A percentile compares a stretch with the other conserved stretches of the same genome.
These are phyloP conservation scores for Drosophila lowei DNA, from an alignment of 1,140 invertebrate species.

Conservation along the genomic window DNA sequence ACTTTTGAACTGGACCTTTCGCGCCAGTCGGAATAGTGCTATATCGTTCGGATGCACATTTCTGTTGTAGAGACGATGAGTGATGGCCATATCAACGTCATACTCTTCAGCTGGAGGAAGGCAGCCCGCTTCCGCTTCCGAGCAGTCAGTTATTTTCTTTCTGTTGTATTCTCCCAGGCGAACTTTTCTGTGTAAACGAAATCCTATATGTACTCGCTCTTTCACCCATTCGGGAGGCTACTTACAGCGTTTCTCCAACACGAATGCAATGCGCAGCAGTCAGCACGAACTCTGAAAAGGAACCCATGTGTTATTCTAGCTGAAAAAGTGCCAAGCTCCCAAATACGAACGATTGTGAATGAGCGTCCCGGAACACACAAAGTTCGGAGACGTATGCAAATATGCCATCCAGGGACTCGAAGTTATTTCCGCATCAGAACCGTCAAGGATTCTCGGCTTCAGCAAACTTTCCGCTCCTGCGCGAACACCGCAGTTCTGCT, in stretches of 20 bases:
- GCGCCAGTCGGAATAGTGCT: conserved; percentile 1
- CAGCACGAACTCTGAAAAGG: conserved; percentile 3
- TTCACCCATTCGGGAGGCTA: no score
- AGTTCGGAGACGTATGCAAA: not conserved
- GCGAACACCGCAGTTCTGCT: no score
- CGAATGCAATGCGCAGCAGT: conserved; percentile 7
- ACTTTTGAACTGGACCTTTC: conserved; percentile 11
- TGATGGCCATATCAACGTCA: not conserved
- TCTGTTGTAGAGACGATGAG: not conserved
- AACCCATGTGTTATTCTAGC: no score
- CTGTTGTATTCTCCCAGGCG: conserved; percentile 11
- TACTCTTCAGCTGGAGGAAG: conserved; percentile 6
- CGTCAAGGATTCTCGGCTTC: not conserved
- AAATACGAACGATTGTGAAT: conserved; percentile 4
- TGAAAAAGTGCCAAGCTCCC: not conserved
- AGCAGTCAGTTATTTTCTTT: not conserved
- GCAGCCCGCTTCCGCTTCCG: not conserved
- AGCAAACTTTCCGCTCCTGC: no score
- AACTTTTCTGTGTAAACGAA: not conserved
- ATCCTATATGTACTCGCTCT: no score
- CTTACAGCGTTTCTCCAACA: not conserved
- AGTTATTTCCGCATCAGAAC: not conserved
- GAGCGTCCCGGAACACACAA: conserved; percentile 1
- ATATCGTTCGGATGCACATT: conserved; percentile 3
- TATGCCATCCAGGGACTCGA: conserved; percentile 18